Evolutionary conservation across 2,888 invertebrate genomes (phyloP).

Genomic region (Plebejus melissa): DNA sequence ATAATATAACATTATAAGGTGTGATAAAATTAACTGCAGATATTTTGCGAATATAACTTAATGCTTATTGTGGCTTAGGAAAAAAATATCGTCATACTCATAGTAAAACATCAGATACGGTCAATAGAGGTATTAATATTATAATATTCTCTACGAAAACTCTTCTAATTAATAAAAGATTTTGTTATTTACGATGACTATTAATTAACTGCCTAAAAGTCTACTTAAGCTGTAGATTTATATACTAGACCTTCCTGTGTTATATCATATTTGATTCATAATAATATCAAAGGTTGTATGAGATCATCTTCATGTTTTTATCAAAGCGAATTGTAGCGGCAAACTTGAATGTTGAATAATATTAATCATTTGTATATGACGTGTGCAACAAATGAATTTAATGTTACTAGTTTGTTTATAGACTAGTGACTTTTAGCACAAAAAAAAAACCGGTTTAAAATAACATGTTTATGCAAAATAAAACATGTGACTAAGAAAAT

Average conservation of each 20-base stretch:
- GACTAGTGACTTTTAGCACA: not conserved
- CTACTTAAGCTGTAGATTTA: too few species aligned
- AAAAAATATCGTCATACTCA: too few species aligned
- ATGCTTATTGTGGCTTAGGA: not conserved
- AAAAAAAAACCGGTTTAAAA: not conserved
- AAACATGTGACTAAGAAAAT: not conserved
- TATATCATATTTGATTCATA: not conserved
- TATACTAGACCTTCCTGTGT: not conserved
- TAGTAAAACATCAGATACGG: too few species aligned
- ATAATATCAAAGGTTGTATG: not conserved
- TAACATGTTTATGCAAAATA: not conserved
- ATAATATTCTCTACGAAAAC: too few species aligned
- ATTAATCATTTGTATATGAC: not conserved
- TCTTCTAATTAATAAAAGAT: not conserved
- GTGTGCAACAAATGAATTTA: not conserved
- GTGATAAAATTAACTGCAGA: too few species aligned
- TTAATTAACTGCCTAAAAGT: too few species aligned
- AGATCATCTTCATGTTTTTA: slow-evolving; percentile 14
- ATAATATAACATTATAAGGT: not conserved
- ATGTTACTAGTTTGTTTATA: not conserved
- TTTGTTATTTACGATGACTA: too few species aligned
- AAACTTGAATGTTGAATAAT: not conserved
- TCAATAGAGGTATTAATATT: too few species aligned
- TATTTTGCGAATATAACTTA: too few species aligned
- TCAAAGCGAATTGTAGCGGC: not conserved